A percentile compares a stretch with the other conserved stretches of the same genome.
Evolutionary conservation across 2,797 vertebrate species (phyloP).

Genomic region (Mormyrus proboscirostris): DNA sequence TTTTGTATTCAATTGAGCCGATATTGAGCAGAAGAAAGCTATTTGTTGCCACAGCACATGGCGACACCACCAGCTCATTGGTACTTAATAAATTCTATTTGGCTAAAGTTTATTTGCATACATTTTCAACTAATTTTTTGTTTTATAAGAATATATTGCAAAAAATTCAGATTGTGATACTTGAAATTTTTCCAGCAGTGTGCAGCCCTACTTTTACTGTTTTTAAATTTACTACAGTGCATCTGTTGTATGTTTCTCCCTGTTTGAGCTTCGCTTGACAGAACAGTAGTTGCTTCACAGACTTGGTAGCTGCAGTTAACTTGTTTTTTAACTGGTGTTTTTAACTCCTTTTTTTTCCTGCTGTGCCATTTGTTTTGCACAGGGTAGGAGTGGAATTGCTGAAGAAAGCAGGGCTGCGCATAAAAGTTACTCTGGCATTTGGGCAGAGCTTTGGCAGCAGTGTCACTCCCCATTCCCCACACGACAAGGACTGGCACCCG

Average conservation of each 20-base stretch:
- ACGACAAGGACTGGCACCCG: slow-evolving; percentile 30
- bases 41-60: not conserved
- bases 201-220: not conserved
- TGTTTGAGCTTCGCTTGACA: not conserved
- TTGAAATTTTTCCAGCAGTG: not conserved
- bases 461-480: slow-evolving; percentile 28
- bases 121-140: not conserved
- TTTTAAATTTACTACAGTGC: not conserved
- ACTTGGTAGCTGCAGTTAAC: not conserved
- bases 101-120: not conserved
- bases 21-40: not conserved
- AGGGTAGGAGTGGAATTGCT: slow-evolving; percentile 25
- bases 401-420: slow-evolving; percentile 28
- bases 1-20: not conserved
- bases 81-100: not conserved
- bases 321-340: not conserved
- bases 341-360: not conserved
- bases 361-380: slow-evolving; percentile 40
- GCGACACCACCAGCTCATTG: not conserved
- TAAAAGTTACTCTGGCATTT: slow-evolving; percentile 35
- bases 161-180: not conserved
- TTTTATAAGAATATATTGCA: not conserved
- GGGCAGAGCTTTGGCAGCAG: slow-evolving; percentile 31
- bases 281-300: not conserved
- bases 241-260: not conserved